Base-by-base conservation (phyloP, 1,140 invertebrate genomes). In the Dryas iulia region DNA sequence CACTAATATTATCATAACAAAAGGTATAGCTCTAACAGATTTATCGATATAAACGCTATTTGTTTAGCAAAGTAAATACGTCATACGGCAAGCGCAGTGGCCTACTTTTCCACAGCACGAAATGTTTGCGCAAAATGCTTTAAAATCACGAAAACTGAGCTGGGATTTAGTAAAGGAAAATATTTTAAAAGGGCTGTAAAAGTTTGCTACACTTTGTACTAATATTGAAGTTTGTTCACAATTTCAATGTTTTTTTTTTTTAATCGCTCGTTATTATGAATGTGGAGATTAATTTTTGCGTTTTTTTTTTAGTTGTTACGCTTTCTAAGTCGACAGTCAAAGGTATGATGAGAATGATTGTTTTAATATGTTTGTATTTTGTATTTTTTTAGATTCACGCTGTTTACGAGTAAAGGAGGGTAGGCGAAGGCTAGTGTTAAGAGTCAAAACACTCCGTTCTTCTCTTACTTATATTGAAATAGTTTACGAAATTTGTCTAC, bases 41-140 rank as follows among this genome's bases (percentile, higher is more conserved):
- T 56, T 25, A 56, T 56, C 53, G 53, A 56, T 68, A 68, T 57
- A 21, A 62, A 39, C 66, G 14, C 14, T 69, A 69, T 69, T 69
- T 69, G 25, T 33, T 62, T 28, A 57, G 31, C 31, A 62, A 69
- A 39, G 30, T 59, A 67, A 67, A 67, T 30, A 69, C 25, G 59
- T 23, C 66, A 62, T 62, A 61, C 61, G 66, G 66, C 23, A 62
- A 39, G 66, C 66, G 66, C 28, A 39, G 63, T 62, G 66, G 30
- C 66, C 66, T 28, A 69, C 52, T 62, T 69, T 58, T 53, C 24
- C 11, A 24, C 47, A 57, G 59, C 62, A 53, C 14, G 14, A 26
- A 47, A 31, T 59, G 54, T 64, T 69, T 64, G 28, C 56, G 33
- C 14, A 63, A 56, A 63, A 63, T n/a, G 64, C 56, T 58, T 58